A percentile compares a stretch with the other conserved stretches of the same genome.
phyloP scores from a whole-genome alignment of 2,113 vertebrate genomes.

The Dipodomys ordii region DNA sequence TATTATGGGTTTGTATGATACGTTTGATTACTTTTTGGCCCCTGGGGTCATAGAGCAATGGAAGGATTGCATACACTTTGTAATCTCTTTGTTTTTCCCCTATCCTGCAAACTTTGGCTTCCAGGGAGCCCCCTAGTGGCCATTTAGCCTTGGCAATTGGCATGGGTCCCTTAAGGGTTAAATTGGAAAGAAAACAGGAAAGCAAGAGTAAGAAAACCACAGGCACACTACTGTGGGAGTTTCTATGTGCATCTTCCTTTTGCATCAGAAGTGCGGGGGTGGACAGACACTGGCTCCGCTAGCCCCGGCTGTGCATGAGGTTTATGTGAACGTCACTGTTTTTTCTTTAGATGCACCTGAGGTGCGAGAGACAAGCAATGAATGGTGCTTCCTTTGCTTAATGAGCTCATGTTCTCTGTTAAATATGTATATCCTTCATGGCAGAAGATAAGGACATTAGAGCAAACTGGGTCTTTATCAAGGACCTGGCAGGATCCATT shows the following conservation, averaged over 20 bases:
- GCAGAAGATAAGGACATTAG: background rate
- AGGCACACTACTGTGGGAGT: background rate
- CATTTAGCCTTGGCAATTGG: background rate
- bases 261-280: background rate
- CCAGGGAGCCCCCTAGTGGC: background rate
- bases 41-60: background rate
- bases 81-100: background rate
- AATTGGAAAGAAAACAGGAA: slow-evolving; percentile 5
- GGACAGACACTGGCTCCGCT: background rate
- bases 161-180: background rate
- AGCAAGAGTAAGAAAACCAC: background rate
- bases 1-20: background rate
- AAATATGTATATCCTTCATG: background rate
- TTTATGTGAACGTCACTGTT: background rate
- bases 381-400: background rate
- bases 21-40: background rate
- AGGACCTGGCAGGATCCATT: background rate
- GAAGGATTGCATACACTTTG: background rate
- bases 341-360: background rate
- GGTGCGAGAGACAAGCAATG: background rate
- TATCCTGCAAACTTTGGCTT: background rate
- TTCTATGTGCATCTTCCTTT: background rate
- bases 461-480: background rate
- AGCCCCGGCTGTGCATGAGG: background rate
- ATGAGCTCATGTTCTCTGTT: background rate